phyloP scores from a whole-genome alignment of 1,140 invertebrate species.

The Paralvinella palmiformis region DNA sequence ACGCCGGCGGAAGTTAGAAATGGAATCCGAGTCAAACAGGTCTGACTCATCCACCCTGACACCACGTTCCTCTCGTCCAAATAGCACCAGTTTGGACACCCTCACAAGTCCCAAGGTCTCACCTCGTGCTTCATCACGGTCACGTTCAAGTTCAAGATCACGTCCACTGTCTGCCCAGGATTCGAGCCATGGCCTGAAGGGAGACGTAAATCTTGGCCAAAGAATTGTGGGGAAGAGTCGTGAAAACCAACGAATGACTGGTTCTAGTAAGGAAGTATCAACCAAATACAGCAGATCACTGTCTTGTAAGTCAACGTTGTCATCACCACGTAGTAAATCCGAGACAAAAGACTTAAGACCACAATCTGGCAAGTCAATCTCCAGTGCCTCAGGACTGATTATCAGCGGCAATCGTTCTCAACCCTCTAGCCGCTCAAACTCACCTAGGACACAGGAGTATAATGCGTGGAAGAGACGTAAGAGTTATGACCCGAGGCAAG shows the following conservation, averaged over 20 bases:
- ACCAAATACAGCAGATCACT: too few relatives aligned
- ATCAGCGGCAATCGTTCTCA: slow-evolving; percentile 27
- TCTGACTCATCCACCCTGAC: not conserved
- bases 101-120: not conserved
- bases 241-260: too few relatives aligned
- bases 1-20: not conserved
- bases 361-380: not conserved
- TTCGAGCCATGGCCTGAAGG: not conserved
- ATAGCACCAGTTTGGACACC: too few relatives aligned
- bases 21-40: not conserved
- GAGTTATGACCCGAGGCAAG: slow-evolving; percentile 82
- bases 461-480: slow-evolving; percentile 87
- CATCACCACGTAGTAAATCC: too few relatives aligned
- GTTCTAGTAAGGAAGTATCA: too few relatives aligned
- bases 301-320: too few relatives aligned
- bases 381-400: not conserved
- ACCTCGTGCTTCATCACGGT: not conserved
- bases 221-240: too few relatives aligned
- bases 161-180: not conserved
- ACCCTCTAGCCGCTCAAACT: slow-evolving; percentile 33
- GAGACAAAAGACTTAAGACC: not conserved
- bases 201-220: too few relatives aligned
- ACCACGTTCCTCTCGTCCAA: not conserved
- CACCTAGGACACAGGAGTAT: slow-evolving; percentile 61
- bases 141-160: not conserved